Evolutionary conservation across 2,797 vertebrate species (phyloP), one percentile per base, ranked within the genome.

Genomic region (Moxostoma hubbsi): DNA sequence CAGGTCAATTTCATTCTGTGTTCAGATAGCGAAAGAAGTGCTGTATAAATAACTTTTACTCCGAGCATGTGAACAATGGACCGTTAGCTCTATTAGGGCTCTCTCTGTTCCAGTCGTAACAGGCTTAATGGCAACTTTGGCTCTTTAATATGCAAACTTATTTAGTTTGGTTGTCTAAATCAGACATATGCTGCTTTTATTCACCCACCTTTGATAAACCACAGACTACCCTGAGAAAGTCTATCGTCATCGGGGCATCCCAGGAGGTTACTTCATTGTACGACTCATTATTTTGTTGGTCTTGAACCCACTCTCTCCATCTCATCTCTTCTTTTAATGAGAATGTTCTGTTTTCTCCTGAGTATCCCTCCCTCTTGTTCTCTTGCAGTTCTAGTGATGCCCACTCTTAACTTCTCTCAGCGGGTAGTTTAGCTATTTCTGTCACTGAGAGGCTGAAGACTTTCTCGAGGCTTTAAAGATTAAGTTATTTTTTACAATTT

Each of bases 201-300:
- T 77, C 53, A 10, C 57, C 55, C 68, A 73, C 75, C 68, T 77
- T 74, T 49, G 59, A 82, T 59, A 63, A 59, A 59, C 64, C 68
- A 80, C 24, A 47, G 9, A 66, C 49, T 11, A 47, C 53, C 15
- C 43, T 64, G n/a, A 2, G 51, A 46, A 54, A 46, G 24, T 77
- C 62, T 77, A 47, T 81, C 72, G 55, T 79, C 68, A 55, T 83
- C 55, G 24, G 55, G 16, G 50, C 16, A 71, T 76, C 81, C 65
- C 36, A 66, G 75, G 76, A 79, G 81, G 78, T 80, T 78, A 81
- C 63, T 63, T 24, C 55, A 53, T 67, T 51, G 55, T 64, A 67
- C 55, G 65, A 77, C 68, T 81, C 73, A 80, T 88, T 90, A 88
- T 86, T 85, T 87, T 85, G 67, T 81, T 82, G 84, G 87, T 89